These are phyloP conservation scores for Dione juno DNA, from an alignment of 2,888 invertebrate species.

Conservation along the genomic window DNA sequence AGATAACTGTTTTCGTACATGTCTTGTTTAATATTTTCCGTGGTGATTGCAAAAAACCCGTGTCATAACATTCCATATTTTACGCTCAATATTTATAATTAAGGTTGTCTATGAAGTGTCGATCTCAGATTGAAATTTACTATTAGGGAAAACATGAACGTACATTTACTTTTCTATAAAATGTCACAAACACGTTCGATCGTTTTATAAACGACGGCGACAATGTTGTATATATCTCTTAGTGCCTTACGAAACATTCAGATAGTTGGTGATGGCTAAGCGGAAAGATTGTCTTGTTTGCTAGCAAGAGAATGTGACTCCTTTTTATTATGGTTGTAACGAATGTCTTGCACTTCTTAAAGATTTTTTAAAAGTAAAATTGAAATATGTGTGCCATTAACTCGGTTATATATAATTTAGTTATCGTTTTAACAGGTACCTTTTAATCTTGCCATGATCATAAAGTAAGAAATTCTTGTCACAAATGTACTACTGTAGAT, in stretches of 20 bases:
- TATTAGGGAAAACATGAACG: slow-evolving; percentile 73
- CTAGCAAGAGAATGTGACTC: slow-evolving; percentile 55
- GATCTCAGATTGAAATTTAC: slow-evolving; percentile 83
- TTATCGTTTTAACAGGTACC: slow-evolving; percentile 81
- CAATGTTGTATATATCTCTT: slow-evolving; percentile 73
- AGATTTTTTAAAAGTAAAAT: slow-evolving; percentile 51
- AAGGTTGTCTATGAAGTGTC: slow-evolving; percentile 79
- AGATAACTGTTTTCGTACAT: slow-evolving; percentile 27
- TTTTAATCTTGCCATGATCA: slow-evolving; percentile 84
- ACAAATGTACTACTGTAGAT: slow-evolving; percentile 70
- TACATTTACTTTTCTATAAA: slow-evolving; percentile 57
- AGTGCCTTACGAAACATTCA: slow-evolving; percentile 74
- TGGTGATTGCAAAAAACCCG: slow-evolving; percentile 58
- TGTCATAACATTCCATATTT: slow-evolving; percentile 66
- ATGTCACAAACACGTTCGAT: slow-evolving; percentile 71
- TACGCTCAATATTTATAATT: slow-evolving; percentile 68
- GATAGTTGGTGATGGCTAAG: slow-evolving; percentile 68
- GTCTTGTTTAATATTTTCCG: slow-evolving; percentile 33
- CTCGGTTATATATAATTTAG: slow-evolving; percentile 78
- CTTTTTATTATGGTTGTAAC: slow-evolving; percentile 49
- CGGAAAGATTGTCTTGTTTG: slow-evolving; percentile 55
- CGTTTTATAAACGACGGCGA: slow-evolving; percentile 57
- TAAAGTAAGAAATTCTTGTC: slow-evolving; percentile 82
- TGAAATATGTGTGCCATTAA: slow-evolving; percentile 79
- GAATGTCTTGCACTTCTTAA: slow-evolving; percentile 52